Percentiles rank a stretch among this genome's conserved stretches.
phyloP scores from a whole-genome alignment of 2,888 invertebrate species.

The Sclerodermus sp. region DNA sequence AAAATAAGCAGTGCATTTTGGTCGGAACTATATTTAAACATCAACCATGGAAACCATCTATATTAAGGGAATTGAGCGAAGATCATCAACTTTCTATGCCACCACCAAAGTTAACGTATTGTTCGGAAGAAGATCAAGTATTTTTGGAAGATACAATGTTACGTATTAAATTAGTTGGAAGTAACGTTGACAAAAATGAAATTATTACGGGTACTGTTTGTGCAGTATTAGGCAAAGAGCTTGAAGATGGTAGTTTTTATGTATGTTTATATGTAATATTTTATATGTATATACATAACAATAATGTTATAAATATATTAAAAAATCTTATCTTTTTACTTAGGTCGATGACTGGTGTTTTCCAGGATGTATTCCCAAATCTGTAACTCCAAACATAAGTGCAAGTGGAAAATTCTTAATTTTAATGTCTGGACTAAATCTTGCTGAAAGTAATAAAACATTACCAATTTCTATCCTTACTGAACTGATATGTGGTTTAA shows the following conservation, averaged over 20 bases:
- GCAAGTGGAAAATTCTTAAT: constrained; percentile 44
- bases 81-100: constrained; percentile 82
- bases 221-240: constrained; percentile 69
- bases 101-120: constrained; percentile 71
- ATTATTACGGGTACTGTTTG: constrained; percentile 86
- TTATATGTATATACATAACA: constrained; percentile 2
- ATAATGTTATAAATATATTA: constrained; percentile 42
- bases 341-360: constrained; percentile 80
- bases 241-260: constrained; percentile 43
- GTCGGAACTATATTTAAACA: constrained; percentile 92
- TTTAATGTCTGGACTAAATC: constrained; percentile 74
- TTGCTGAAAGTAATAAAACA: constrained; percentile 66
- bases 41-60: constrained; percentile 89
- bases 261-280: constrained; percentile 26
- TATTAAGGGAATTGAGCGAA: constrained; percentile 89
- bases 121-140: constrained; percentile 78
- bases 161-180: constrained; percentile 77
- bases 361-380: constrained; percentile 65
- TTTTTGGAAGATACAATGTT: constrained; percentile 93
- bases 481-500: constrained; percentile 80
- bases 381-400: constrained; percentile 10
- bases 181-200: constrained; percentile 63
- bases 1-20: constrained; percentile 73
- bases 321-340: constrained; percentile 57
- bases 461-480: constrained; percentile 74